These are phyloP conservation scores for Takifugu ocellatus DNA, from an alignment of 2,797 vertebrate species.

Conservation along the genomic window DNA sequence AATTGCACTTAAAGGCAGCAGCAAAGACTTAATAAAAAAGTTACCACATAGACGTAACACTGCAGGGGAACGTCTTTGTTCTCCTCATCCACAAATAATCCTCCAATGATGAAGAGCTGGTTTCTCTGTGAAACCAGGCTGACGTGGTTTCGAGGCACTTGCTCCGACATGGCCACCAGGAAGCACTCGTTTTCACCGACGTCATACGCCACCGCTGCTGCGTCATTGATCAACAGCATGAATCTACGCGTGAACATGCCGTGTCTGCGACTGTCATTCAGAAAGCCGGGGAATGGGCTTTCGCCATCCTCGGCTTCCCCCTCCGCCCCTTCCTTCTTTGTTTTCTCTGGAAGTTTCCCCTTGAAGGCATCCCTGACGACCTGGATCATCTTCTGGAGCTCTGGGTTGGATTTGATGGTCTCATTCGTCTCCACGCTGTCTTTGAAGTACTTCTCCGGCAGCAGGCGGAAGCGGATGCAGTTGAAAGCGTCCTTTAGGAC, in stretches of 20 bases:
- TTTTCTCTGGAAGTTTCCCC: conserved; percentile 89
- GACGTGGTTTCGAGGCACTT: conserved; percentile 97
- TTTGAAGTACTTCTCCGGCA: conserved; percentile 92
- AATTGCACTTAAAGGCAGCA: background rate
- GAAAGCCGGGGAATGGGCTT: conserved; percentile 86
- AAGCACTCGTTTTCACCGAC: conserved; percentile 94
- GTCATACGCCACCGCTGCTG: conserved; percentile 95
- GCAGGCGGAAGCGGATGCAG: conserved; percentile 93
- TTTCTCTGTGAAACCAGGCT: conserved; percentile 87
- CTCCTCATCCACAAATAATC: conserved; percentile 94
- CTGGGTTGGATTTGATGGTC: conserved; percentile 86
- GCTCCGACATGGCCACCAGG: conserved; percentile 88
- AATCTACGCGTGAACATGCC: conserved; percentile 93
- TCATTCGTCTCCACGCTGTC: conserved; percentile 92
- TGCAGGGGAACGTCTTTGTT: conserved; percentile 92
- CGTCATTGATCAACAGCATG: conserved; percentile 92
- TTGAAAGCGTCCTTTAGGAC: conserved; percentile 89
- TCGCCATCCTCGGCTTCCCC: conserved; percentile 80
- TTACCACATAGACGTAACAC: conserved; percentile 94
- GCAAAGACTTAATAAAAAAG: background rate
- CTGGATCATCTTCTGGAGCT: conserved; percentile 90
- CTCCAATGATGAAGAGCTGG: conserved; percentile 88
- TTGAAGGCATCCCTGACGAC: conserved; percentile 89
- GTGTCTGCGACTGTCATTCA: conserved; percentile 88
- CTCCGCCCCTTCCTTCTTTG: conserved; percentile 74